These are phyloP conservation scores for Sciurus vulgaris DNA, from an alignment of 2,797 vertebrate genomes.

Conservation along the genomic window DNA sequence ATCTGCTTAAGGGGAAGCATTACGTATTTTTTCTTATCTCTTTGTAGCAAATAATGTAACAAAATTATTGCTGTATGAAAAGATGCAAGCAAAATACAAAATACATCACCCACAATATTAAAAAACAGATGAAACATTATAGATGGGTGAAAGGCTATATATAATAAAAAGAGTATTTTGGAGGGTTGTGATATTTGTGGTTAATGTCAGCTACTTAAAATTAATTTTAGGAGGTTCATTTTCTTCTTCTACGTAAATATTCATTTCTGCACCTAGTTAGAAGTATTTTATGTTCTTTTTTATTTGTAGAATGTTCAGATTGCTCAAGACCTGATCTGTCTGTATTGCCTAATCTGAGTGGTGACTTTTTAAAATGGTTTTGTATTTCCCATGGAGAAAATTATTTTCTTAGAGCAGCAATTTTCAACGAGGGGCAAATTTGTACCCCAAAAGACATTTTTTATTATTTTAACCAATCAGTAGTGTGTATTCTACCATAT, in stretches of 20 bases:
- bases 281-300: background rate
- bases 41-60: background rate
- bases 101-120: background rate
- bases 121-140: background rate
- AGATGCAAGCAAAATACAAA: background rate
- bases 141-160: background rate
- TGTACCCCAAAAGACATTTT: background rate
- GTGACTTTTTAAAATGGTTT: background rate
- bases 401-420: background rate
- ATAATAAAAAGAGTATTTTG: background rate
- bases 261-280: background rate
- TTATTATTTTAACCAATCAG: background rate
- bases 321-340: background rate
- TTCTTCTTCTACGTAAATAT: background rate
- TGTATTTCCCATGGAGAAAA: background rate
- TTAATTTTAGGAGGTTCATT: background rate
- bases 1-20: background rate
- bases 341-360: background rate
- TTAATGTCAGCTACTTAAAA: background rate
- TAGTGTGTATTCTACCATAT: background rate
- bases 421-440: background rate
- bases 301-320: background rate
- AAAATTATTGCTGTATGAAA: background rate
- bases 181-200: background rate
- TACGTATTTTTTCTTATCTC: background rate